These are phyloP conservation scores for Drosophila repletoides DNA, from an alignment of 1,140 invertebrate genomes.

Conservation along the genomic window DNA sequence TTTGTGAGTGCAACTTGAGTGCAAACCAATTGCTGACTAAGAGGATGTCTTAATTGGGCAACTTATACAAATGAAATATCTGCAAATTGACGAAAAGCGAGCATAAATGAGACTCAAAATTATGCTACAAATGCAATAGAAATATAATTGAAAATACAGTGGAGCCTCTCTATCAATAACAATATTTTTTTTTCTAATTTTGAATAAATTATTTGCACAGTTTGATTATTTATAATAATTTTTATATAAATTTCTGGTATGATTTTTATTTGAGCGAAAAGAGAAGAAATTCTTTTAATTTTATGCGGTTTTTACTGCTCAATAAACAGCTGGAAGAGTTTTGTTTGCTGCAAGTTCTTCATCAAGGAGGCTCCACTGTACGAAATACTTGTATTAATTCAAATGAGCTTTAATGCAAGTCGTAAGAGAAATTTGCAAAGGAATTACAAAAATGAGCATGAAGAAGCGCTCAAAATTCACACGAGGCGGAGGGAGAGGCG, in stretches of 20 bases:
- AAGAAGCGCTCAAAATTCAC: constrained; percentile 11
- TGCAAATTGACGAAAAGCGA: not conserved
- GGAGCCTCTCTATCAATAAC: no score
- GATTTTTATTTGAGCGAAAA: no score
- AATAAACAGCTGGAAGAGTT: no score
- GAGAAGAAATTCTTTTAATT: no score
- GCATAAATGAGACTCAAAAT: not conserved
- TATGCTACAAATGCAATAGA: not conserved
- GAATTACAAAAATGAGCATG: not conserved
- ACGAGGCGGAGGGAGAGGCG: not conserved
- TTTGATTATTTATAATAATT: no score
- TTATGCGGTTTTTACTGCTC: no score
- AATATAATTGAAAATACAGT: not conserved
- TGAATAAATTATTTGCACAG: no score
- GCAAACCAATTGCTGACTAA: not conserved
- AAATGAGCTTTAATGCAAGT: constrained; percentile 31
- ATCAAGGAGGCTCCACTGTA: no score
- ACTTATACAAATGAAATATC: not conserved
- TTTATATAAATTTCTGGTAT: no score
- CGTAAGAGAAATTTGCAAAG: constrained; percentile 9
- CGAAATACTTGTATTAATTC: no score
- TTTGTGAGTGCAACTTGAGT: constrained; percentile 30
- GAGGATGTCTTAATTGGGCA: constrained; percentile 12
- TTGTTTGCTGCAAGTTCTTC: no score
- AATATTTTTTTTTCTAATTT: no score